phyloP scores from a whole-genome alignment of 1,140 invertebrate species.

The Drosophila yakuba region DNA sequence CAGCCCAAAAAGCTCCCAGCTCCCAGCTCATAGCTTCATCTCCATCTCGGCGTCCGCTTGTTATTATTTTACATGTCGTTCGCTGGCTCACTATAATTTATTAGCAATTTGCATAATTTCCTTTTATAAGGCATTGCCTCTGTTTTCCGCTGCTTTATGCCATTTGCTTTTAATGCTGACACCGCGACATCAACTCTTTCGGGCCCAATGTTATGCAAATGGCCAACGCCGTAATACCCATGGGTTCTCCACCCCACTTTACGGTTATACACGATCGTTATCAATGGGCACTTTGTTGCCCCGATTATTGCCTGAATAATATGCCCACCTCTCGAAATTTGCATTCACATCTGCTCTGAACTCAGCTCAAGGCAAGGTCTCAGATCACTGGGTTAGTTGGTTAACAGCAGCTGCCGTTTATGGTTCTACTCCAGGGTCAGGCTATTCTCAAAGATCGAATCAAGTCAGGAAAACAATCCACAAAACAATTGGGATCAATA shows the following conservation, averaged over 20 bases:
- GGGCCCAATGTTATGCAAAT: conserved; percentile 76
- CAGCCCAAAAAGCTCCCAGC: conserved; percentile 15
- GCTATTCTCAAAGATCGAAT: neutral
- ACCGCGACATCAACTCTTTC: conserved; percentile 68
- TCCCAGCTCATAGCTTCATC: conserved; percentile 22
- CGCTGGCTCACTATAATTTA: conserved; percentile 81
- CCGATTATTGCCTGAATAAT: conserved; percentile 60
- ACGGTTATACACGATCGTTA: conserved; percentile 51
- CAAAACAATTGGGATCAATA: too few species aligned
- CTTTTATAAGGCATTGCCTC: conserved; percentile 74
- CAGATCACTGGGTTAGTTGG: conserved; percentile 14
- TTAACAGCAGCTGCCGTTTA: conserved; percentile 11
- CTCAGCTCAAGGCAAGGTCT: conserved; percentile 27
- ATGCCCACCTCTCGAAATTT: conserved; percentile 26
- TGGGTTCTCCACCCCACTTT: conserved; percentile 51
- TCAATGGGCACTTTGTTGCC: conserved; percentile 57
- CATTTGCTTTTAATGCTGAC: conserved; percentile 64
- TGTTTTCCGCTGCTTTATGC: conserved; percentile 59
- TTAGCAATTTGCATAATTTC: conserved; percentile 84
- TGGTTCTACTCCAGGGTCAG: neutral
- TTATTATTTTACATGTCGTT: conserved; percentile 83
- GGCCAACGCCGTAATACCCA: conserved; percentile 46
- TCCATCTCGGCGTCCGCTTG: conserved; percentile 35
- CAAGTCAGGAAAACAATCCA: too few species aligned
- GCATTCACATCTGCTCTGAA: conserved; percentile 48